Evolutionary conservation across 2,888 invertebrate genomes (phyloP), one percentile per base, ranked within the genome.

Genomic region (Cosmorhoe ocellata): DNA sequence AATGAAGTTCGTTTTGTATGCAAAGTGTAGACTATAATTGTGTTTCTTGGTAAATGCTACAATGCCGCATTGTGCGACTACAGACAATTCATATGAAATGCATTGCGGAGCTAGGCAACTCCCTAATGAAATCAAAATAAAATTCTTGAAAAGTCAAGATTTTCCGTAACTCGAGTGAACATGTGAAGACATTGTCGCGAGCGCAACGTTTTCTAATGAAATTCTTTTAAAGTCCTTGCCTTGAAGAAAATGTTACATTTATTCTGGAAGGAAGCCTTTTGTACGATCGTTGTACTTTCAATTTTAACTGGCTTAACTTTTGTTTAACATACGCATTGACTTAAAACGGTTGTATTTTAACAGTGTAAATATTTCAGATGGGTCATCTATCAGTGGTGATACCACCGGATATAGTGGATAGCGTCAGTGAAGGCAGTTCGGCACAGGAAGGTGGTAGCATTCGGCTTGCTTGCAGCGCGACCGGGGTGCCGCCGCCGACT

Each of bases 371-470:
- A 30, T 56, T 53, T 27, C 85, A 97, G 97, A 96, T 95, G 91
- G 97, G 97, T 56, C 93, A 94, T 73, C 91, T 97, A 72, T 94
- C 96, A 76, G 97, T 97, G 59, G 95, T 96, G 55, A 95, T 96
- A 68, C 96, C 97, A 8, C 97, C 97, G 42, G 96, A 97, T 81
- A 96, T 97, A 64, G 91, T 96, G 62, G 95, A 96, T 81, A 94
- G 95, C 49, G 94, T 94, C 63, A 74, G 94, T 24, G 95, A 95
- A 68, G 93, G 94, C 37, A 93, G 95, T 63, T 94, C 96, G 30
- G 93, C 95, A 5, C 92, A 94, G 42, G 97, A 97, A 78, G 95
- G 96, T 3, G 96, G 96, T 26, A 94, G 93, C 53, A 93, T 96
- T 54, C 90, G 93, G 50, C 90, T 97, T 45, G 91, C 93, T 37